Evolutionary conservation across 2,888 invertebrate species (phyloP), one percentile per base, ranked within the genome.

Genomic region (Julus scanicus): DNA sequence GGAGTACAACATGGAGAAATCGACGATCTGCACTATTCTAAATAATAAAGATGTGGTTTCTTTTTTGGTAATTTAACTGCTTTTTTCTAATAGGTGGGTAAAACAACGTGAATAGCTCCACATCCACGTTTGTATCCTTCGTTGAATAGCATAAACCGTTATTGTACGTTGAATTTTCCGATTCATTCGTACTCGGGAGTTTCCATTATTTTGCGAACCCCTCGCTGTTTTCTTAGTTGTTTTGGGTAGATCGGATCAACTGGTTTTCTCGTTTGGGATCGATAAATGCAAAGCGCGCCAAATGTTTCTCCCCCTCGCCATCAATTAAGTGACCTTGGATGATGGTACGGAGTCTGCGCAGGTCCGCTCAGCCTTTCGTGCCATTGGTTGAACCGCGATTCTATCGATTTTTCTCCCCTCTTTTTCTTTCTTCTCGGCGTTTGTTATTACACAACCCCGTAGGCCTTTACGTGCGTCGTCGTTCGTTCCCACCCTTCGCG

Each of bases 401-500:
- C 20, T 9, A 71, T 71, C 71, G 71, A 71, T 71, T 63, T n/a
- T 63, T 29, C 20, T 29, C 71, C 20, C 8, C 29, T 71, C 8
- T 11, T 20, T 71, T 29, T 71, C 49, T 49, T 49, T 49, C 49
- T 49, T 49, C 29, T 2, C 49, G 53, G 53, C 44, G 44, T 8
- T 8, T 53, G 13, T 53, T 53, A 53, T 53, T 20, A 11, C 71
- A 71, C 20, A 20, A 20, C 71, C 29, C 71, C 71, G 8, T 20
- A 1, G n/a, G 63, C 71, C 71, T 63, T 0, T 5, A 4, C 20
- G 20, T 9, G 20, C 20, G 63, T 63, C 48, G 48, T n/a, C 63
- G 63, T 63, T 20, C 63, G 57, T 71, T 71, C 71, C 71, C 71
- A 29, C 71, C 71, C 71, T 29, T 71, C 71, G 71, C 71, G 71